Conservation (phyloP, 2,797 vertebrate species). For the Morus bassanus region DNA sequence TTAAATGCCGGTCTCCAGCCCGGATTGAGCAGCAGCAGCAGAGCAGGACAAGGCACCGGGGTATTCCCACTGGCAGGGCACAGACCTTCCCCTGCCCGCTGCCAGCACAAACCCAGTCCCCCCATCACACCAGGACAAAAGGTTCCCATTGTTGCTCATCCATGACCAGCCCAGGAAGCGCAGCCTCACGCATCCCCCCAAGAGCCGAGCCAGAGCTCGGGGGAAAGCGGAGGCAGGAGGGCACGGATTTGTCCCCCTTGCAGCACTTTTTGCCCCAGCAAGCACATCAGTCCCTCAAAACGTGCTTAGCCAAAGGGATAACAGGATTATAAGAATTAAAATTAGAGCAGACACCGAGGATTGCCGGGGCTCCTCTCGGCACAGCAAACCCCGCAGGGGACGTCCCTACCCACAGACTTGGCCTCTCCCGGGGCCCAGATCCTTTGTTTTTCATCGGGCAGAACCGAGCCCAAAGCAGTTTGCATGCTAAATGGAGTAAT, state of each 20-base stretch:
- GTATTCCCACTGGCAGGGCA: background rate
- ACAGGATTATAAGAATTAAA: background rate
- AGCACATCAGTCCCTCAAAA: background rate
- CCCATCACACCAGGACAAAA: no score
- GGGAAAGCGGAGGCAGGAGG: background rate
- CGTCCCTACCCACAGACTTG: fast-evolving
- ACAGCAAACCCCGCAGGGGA: background rate
- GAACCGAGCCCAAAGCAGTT: background rate
- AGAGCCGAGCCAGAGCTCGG: fast-evolving
- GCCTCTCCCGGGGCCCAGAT: background rate
- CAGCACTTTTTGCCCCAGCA: background rate
- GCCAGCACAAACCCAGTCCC: background rate
- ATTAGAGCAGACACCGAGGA: background rate
- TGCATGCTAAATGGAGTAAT: background rate
- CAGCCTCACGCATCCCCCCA: background rate
- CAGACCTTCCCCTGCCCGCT: background rate
- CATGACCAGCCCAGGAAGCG: fast-evolving
- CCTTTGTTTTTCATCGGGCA: background rate
- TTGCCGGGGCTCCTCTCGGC: background rate
- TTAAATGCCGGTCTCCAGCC: background rate
- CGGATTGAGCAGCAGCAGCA: fast-evolving
- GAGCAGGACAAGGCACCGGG: background rate
- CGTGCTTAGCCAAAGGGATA: background rate
- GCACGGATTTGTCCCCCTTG: background rate
- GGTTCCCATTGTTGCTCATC: fast-evolving